Evolutionary conservation across 1,140 invertebrate species (phyloP).

Genomic region (Geopemphigus sp.): DNA sequence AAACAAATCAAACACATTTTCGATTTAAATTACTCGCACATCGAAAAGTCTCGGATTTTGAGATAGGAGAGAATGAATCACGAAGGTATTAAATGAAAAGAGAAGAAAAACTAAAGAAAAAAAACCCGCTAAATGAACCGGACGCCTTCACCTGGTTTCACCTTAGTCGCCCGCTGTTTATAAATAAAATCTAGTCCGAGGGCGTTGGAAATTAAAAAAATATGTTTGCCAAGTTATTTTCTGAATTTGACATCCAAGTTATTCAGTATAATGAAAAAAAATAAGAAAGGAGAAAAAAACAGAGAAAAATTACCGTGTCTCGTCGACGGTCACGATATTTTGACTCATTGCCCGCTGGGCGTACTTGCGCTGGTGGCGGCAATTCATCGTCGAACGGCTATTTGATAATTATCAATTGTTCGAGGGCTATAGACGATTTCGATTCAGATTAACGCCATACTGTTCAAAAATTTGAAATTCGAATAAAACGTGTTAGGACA

Average conservation of each 20-base stretch:
- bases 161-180: slow-evolving; percentile 43
- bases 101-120: background rate
- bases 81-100: background rate
- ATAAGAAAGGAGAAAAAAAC: background rate
- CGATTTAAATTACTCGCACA: slow-evolving; percentile 25
- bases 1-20: slow-evolving; percentile 36
- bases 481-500: no score
- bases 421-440: background rate
- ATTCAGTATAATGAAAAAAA: slow-evolving; percentile 41
- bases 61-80: background rate
- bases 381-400: slow-evolving; percentile 31
- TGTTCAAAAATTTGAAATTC: no score
- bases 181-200: slow-evolving; percentile 49
- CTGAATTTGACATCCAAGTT: slow-evolving; percentile 48
- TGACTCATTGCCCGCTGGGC: slow-evolving; percentile 45
- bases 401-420: slow-evolving; percentile 17
- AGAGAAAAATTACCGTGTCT: slow-evolving; percentile 38
- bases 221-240: slow-evolving; percentile 48
- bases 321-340: slow-evolving; percentile 12
- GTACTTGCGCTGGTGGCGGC: background rate
- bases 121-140: background rate
- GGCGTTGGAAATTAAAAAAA: slow-evolving; percentile 49
- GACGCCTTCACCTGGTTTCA: slow-evolving; percentile 41
- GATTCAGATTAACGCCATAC: no score
- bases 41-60: slow-evolving; percentile 20